Base-by-base conservation (phyloP, 2,888 invertebrate genomes). In the Drosophila ezoana region DNA sequence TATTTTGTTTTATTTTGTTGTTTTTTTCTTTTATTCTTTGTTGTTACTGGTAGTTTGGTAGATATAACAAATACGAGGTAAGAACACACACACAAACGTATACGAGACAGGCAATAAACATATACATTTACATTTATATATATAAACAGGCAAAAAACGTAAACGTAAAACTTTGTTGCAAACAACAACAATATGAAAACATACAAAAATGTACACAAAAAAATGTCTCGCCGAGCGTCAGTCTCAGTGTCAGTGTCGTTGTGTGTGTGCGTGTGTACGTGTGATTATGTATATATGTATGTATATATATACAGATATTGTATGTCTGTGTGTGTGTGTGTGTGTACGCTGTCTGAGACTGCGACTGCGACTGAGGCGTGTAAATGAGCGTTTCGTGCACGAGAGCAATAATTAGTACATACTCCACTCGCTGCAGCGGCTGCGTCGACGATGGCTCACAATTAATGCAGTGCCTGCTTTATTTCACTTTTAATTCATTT, bases 361-460 rank as follows among this genome's bases (percentile, higher is more conserved):
- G 72, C 23, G 74, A 66, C 61, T 66, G 72, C 60, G 72, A 72
- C 76, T 72, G 75, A 72, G 75, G 76, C 74, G 81, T 81, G 76
- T 81, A 83, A 82, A 79, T 81, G 67, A 81, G 59, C 81, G 70
- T 80, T 69, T 76, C 83, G 79, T 86, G 86, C 81, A 73, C 72
- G 72, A 68, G 69, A 79, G 67, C 52, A 77, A 82, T 82, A 82
- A 85, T 85, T 82, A 85, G 74, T 80, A 75, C 72, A 69, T 80
- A 77, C 80, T 82, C 73, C 81, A 79, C 70, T 73, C 61, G 56
- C 61, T 76, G 69, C 76, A 72, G 64, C 68, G 56, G 54, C 68
- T 67, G 63, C 76, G 76, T 62, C 58, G 70, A 53, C 75, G 45
- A 37, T 58, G 63, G 47, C 59, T 67, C 44, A 67, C 66, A 72